A percentile compares a stretch with the other conserved stretches of the same genome.
Evolutionary conservation across 2,113 vertebrate genomes (phyloP).

Genomic region (Phylloscopus whistleri): DNA sequence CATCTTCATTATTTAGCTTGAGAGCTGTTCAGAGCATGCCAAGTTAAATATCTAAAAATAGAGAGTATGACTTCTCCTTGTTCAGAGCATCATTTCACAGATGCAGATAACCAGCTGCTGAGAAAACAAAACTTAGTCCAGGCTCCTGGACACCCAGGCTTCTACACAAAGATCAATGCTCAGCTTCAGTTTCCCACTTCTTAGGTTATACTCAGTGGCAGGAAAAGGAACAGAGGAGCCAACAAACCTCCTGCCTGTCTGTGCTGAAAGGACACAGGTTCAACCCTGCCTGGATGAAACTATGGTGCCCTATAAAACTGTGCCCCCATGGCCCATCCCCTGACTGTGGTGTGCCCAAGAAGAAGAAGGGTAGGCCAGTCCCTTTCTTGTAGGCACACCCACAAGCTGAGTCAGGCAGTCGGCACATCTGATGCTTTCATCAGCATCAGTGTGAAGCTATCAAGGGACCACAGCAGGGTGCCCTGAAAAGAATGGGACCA

Average conservation of each 20-base stretch:
- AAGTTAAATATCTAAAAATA: background rate
- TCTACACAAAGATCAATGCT: background rate
- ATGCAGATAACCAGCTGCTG: background rate
- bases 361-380: background rate
- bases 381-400: background rate
- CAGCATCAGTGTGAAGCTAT: background rate
- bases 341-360: background rate
- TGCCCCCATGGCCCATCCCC: background rate
- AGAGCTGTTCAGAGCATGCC: background rate
- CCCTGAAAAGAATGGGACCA: background rate
- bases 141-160: background rate
- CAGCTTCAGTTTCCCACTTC: background rate
- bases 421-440: background rate
- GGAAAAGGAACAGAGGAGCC: background rate
- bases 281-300: background rate
- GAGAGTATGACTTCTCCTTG: background rate
- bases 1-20: background rate
- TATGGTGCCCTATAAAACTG: rapidly evolving
- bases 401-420: background rate
- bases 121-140: background rate
- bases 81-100: background rate
- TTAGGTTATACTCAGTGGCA: background rate
- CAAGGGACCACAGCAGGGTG: background rate
- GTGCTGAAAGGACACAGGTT: background rate
- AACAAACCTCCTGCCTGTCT: background rate